A percentile compares a stretch with the other conserved stretches of the same genome.
Evolutionary conservation across 2,797 vertebrate genomes (phyloP).

Genomic region (Erithacus rubecula): DNA sequence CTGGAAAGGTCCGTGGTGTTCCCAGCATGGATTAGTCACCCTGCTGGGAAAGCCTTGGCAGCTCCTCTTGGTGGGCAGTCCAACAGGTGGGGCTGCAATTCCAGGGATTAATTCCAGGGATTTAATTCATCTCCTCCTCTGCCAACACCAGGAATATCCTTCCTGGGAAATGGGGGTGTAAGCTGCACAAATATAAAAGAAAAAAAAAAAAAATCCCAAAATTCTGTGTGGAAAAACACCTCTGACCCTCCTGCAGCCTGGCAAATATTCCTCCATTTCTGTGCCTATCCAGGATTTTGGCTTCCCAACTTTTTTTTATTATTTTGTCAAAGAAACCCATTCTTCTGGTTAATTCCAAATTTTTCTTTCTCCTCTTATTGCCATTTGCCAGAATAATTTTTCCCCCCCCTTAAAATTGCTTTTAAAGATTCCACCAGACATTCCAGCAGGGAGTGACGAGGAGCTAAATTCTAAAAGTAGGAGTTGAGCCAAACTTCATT

Average conservation of each 20-base stretch:
- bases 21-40: constrained; percentile 55
- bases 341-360: not conserved
- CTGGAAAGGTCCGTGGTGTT: constrained; percentile 24
- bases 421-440: not conserved
- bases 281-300: not conserved
- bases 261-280: not conserved
- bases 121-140: not conserved
- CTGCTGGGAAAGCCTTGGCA: constrained; percentile 68
- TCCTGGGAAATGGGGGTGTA: not conserved
- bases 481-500: not conserved
- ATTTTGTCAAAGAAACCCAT: not conserved
- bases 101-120: too few species aligned
- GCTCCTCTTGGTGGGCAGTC: not conserved
- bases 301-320: not conserved
- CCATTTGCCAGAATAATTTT: not conserved
- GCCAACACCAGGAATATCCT: not conserved
- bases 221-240: not conserved
- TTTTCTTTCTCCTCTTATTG: not conserved
- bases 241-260: not conserved
- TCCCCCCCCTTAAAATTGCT: not conserved
- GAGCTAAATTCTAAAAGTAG: not conserved
- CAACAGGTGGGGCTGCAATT: constrained; percentile 60
- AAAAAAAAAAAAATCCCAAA: not conserved
- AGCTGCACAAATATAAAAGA: not conserved
- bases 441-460: not conserved